Evolutionary conservation across 2,888 invertebrate species (phyloP).

Genomic region (Cerastis rubricosa): DNA sequence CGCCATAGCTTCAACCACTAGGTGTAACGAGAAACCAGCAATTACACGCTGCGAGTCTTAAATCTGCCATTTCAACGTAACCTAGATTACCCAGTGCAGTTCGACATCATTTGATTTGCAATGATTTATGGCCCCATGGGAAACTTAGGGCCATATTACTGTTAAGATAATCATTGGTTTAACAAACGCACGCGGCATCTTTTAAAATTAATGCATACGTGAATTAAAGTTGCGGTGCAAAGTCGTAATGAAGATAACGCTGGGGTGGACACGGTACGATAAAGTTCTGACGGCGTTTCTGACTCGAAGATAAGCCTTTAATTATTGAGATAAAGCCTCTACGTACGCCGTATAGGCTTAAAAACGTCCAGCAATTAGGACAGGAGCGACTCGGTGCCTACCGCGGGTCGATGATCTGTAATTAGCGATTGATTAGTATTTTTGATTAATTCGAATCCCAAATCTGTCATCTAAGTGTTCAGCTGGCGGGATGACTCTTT

Average conservation of each 20-base stretch:
- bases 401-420: constrained; percentile 63
- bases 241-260: constrained; percentile 89
- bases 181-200: constrained; percentile 83
- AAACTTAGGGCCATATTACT: constrained; percentile 79
- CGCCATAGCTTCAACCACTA: constrained; percentile 50
- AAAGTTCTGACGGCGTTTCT: constrained; percentile 87
- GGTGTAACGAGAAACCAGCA: constrained; percentile 72
- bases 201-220: constrained; percentile 88
- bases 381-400: constrained; percentile 52
- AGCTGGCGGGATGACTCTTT: constrained; percentile 4
- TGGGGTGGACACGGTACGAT: constrained; percentile 82
- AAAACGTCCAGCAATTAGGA: constrained; percentile 74
- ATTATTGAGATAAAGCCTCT: constrained; percentile 84
- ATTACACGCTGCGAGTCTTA: constrained; percentile 73
- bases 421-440: constrained; percentile 64
- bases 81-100: constrained; percentile 70
- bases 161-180: constrained; percentile 85
- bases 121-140: constrained; percentile 82
- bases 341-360: constrained; percentile 73
- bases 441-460: constrained; percentile 56
- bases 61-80: constrained; percentile 77
- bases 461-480: constrained; percentile 51
- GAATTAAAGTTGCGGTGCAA: constrained; percentile 85
- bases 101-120: constrained; percentile 83
- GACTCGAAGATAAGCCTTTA: constrained; percentile 84